Base-by-base conservation (phyloP, 53 echinoderm and acorn worm species). In the Apostichopus leukothele region DNA sequence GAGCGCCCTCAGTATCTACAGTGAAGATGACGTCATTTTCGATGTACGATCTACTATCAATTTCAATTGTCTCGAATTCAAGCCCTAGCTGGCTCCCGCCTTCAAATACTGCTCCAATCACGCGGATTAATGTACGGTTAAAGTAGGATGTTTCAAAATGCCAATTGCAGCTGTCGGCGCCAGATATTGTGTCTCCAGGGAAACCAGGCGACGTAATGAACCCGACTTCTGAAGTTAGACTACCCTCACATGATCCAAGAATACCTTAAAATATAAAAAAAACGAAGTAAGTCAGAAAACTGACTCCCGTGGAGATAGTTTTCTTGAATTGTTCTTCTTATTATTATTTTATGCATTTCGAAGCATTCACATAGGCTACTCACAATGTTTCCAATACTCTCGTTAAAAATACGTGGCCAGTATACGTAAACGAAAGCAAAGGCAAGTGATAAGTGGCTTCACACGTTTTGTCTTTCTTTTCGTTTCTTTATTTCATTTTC, bases 191-290 rank as follows among this genome's bases (percentile, higher is more conserved):
- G 11, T 85, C 39, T 63, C 68, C 67, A 39, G 85, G 85, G 61
- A 85, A 85, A 39, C 85, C 85, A 26, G 85, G 85, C 7, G 85
- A 85, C 14, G 85, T 66, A 7, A 85, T 21, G 39, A 60, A 85
- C 9, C 68, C 68, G 23, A 4, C 14, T 22, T 85, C 60, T 5
- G 85, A 85, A 5, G 27, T 85, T 5, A 66, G 11, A 23, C 66
- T 67, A 7, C 85, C 68, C 20, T 26, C 85, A 9, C 85, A 85
- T 21, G 85, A 85, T 50, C 85, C 85, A 25, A 85, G 51, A 25
- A 85, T 16, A 23, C 67, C 85, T 85, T 25, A 21, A 71, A 71
- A 18, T 1, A 18, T 16, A 71, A 76, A 26, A 76, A 26, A 10
- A 50, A 76, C 9, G 3, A 76, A 76, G 7, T 74, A 21, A 74